Conservation (phyloP, 1,140 invertebrate species). For the Portunus trituberculatus region DNA sequence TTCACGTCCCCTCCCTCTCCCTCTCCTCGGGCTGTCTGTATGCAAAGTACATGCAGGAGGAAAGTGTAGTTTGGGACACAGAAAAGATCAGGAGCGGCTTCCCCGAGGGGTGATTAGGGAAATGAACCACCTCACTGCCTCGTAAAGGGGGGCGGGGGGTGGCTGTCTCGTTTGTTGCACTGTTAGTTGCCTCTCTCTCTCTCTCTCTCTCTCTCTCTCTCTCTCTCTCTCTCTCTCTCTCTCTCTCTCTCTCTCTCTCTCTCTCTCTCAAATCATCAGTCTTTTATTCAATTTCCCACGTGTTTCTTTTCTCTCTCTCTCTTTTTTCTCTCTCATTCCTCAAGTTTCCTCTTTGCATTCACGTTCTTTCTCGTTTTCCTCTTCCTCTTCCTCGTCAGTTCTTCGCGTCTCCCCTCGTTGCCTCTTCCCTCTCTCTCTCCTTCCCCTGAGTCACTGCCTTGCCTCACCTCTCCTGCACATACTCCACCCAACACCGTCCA, state of each 20-base stretch:
- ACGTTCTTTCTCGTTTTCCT: neutral
- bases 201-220: constrained; percentile 7
- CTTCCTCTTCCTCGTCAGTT: neutral
- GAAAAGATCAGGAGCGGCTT: constrained; percentile 9
- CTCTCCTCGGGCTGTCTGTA: neutral
- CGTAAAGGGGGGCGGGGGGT: neutral
- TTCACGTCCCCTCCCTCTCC: neutral
- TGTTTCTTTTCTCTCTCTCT: neutral
- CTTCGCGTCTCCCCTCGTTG: neutral
- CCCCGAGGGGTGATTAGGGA: constrained; percentile 8
- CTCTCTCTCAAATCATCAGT: neutral
- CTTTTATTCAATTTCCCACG: neutral
- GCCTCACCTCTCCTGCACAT: neutral
- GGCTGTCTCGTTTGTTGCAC: constrained; percentile 9
- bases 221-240: constrained; percentile 8
- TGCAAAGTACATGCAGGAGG: constrained; percentile 20
- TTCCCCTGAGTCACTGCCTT: neutral
- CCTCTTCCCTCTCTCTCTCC: neutral
- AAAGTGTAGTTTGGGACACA: constrained; percentile 22
- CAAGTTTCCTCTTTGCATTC: neutral
- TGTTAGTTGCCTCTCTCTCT: neutral
- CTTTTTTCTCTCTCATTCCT: neutral
- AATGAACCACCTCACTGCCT: constrained; percentile 20
- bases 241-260: constrained; percentile 9
- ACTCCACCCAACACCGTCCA: neutral